Conservation (phyloP, 2,113 vertebrate species). For the Oreochromis spilurus region DNA sequence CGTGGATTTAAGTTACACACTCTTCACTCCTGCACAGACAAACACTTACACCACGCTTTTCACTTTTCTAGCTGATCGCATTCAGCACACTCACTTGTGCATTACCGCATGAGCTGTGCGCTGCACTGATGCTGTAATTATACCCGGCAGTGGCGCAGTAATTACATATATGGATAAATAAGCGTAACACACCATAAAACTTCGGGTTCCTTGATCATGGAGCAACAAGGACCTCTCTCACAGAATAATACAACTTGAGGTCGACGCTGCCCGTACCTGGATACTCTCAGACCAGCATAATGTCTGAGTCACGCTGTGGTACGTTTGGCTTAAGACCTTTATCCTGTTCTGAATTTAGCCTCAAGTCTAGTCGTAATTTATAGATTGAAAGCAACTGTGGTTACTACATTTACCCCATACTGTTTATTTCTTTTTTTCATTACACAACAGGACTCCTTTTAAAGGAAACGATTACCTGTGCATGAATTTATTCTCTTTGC, state of each 20-base stretch:
- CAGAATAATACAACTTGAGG: slow-evolving; percentile 14
- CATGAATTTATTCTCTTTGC: not conserved
- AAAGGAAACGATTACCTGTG: not conserved
- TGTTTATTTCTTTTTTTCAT: not conserved
- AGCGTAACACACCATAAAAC: slow-evolving; percentile 61
- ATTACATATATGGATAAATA: slow-evolving; percentile 60
- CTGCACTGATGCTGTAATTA: slow-evolving; percentile 24
- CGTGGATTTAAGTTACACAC: not conserved
- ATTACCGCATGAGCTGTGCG: not conserved
- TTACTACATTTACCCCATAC: not conserved
- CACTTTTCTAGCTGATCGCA: not conserved
- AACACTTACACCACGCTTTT: not conserved
- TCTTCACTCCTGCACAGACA: not conserved
- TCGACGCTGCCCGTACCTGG: not conserved
- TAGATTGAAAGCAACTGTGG: not conserved
- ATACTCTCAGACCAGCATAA: not conserved
- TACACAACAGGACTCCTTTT: not conserved
- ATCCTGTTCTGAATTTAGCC: not conserved
- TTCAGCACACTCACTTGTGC: not conserved
- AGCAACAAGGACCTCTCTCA: slow-evolving; percentile 14
- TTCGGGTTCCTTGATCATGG: slow-evolving; percentile 13
- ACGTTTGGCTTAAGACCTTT: not conserved
- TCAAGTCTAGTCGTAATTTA: not conserved
- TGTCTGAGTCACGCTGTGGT: not conserved
- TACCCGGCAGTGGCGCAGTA: slow-evolving; percentile 20